These are phyloP conservation scores for Tachina lurida DNA, from an alignment of 2,888 invertebrate genomes.

Conservation along the genomic window DNA sequence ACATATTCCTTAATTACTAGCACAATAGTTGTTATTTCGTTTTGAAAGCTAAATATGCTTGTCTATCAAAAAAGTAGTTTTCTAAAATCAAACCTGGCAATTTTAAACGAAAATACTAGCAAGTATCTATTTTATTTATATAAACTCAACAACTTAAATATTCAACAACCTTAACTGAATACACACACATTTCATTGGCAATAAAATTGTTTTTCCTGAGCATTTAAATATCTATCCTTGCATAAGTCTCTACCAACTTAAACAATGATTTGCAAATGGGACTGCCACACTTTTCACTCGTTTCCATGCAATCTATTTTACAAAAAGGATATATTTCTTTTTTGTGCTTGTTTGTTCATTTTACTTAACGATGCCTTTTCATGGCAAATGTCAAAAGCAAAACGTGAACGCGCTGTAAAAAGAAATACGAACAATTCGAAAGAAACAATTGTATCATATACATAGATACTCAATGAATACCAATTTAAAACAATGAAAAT, in stretches of 20 bases:
- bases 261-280: slow-evolving; percentile 23
- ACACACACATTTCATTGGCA: neutral
- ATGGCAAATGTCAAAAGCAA: slow-evolving; percentile 38
- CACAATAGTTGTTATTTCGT: too few relatives aligned
- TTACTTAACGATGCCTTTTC: slow-evolving; percentile 41
- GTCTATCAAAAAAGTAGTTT: too few relatives aligned
- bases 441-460: slow-evolving; percentile 28
- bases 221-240: slow-evolving; percentile 9
- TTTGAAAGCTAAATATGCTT: too few relatives aligned
- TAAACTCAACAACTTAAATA: slow-evolving; percentile 19
- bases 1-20: too few relatives aligned
- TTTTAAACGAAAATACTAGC: neutral
- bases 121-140: neutral
- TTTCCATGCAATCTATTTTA: slow-evolving; percentile 43
- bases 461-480: slow-evolving; percentile 23
- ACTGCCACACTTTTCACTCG: slow-evolving; percentile 12
- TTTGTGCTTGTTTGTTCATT: neutral
- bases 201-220: slow-evolving; percentile 5
- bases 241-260: slow-evolving; percentile 13
- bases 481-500: slow-evolving; percentile 29
- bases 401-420: slow-evolving; percentile 17
- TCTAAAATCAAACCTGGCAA: too few relatives aligned
- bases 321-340: slow-evolving; percentile 12
- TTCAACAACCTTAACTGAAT: slow-evolving; percentile 5
- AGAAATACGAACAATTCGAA: slow-evolving; percentile 2